Evolutionary conservation across 2,113 vertebrate genomes (phyloP), one percentile per base, ranked within the genome.

Genomic region (Chloropsis hardwickii): DNA sequence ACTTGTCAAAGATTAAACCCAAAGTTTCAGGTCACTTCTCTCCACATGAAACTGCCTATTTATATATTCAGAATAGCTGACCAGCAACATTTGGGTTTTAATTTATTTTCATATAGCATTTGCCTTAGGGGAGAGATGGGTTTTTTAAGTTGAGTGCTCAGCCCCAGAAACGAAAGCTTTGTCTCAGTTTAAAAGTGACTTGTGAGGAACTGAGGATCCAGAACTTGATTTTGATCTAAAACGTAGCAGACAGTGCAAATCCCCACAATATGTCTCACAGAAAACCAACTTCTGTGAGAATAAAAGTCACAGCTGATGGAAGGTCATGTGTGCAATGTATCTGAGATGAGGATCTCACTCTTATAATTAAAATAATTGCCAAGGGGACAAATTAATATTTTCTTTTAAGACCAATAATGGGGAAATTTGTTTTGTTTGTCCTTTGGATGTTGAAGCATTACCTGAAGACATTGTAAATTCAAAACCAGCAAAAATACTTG

Each of bases 391-490:
- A 73, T 74, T 69, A 81, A 81, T 96, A n/a, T 20, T 86, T 96
- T 67, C 11, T 64, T 92, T 94, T 69, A 37, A 54, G 35, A 87
- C 54, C 27, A 40, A 14, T 72, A 81, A 73, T 0, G 0, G 25
- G 22, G 31, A 84, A 87, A 90, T 87, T 93, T 72, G 72, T 9
- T 91, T 89, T 47, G 70, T 24, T 93, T 85, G 44, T 35, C 27
- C 35, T 93, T 86, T 95, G 88, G 78, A 94, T 40, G 61, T 78
- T 88, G 78, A 69, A 72, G 29, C 33, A 37, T 51, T 89, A 95
- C 53, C 81, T 95, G 58, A 81, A 92, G 70, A 94, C 33, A 17
- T 77, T 84, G 40, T 72, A 90, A 92, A 94, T 94, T 90, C 77
- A 73, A 92, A 66, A 29, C 25, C 74, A 53, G 44, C 53, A 96